Conservation (phyloP, 1,140 invertebrate genomes). For the Microplitis mediator region DNA sequence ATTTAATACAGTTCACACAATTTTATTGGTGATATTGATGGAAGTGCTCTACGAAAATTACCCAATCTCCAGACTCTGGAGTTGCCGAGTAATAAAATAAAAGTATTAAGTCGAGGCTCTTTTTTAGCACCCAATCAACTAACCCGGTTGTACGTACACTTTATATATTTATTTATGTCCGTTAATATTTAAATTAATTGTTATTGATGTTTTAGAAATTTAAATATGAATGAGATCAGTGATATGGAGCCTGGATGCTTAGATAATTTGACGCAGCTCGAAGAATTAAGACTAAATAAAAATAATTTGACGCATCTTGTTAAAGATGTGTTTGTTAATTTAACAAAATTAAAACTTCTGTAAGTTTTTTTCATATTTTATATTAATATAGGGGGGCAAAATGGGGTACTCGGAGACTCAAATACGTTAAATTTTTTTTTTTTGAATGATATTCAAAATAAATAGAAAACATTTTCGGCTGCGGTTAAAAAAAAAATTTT, state of each 20-base stretch:
- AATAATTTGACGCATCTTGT: conserved; percentile 74
- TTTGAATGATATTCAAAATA: too few species aligned
- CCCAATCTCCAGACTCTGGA: conserved; percentile 66
- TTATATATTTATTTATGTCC: conserved; percentile 3
- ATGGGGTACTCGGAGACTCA: too few species aligned
- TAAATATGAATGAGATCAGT: conserved; percentile 79
- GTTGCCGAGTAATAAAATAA: conserved; percentile 70
- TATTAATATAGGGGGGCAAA: not conserved
- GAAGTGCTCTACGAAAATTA: conserved; percentile 68
- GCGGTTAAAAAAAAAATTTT: too few species aligned
- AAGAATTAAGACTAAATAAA: conserved; percentile 79
- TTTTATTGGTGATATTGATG: conserved; percentile 67
- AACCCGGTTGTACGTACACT: conserved; percentile 58
- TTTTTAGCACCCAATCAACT: conserved; percentile 60
- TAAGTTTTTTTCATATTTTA: conserved; percentile 59
- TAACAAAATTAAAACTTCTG: conserved; percentile 74
- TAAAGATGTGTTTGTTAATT: conserved; percentile 74
- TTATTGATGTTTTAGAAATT: conserved; percentile 64
- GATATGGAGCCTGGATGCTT: conserved; percentile 72
- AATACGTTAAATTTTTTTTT: too few species aligned
- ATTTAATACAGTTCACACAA: conserved; percentile 65
- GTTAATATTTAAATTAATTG: conserved; percentile 27
- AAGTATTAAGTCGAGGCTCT: conserved; percentile 60
- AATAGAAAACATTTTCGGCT: too few species aligned
- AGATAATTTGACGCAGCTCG: conserved; percentile 73